Base-by-base conservation (phyloP, 1,140 invertebrate species). In the Centruroides sculpturatus region DNA sequence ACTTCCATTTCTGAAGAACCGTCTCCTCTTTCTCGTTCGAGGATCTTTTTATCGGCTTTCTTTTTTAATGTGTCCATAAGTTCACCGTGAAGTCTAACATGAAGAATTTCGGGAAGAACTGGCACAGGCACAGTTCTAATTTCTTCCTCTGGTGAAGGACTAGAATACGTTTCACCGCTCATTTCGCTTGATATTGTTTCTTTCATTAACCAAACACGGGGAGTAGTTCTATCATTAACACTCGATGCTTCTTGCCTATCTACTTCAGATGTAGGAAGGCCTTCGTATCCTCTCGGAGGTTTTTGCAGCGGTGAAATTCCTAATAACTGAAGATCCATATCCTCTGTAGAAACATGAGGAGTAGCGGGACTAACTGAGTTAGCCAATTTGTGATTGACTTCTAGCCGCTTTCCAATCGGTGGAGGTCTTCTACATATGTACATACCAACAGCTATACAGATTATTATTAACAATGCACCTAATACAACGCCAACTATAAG, bases 401-500 rank as follows among this genome's bases (percentile, higher is more conserved):
- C 64, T 6, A 58, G 48, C 3, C 64, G 53, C 41, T 62, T 65
- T 9, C 59, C 36, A 47, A 59, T 57, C 11, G n/a, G 49, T 12
- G 55, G 57, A 50, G 56, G 41, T 47, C 47, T 53, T 34, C 61
- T 57, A 36, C 60, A 65, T 8, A 62, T 52, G 36, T 50, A 65
- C 49, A 87, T 77, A 12, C 88, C 81, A 6, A 84, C 81, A 5
- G 87, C 70, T 5, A 89, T 74, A 49, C 89, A 83, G 47, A 89
- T 79, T 35, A 90, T 75, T 54, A 90, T 85, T 34, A 91, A 75
- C 2, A 86, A 36, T 11, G 60, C 60, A 10, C 64, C 64, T 47
- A 52, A 80, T 34, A 89, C 82, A 35, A 92, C 72, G 4, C 86
- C 87, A 1, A 86, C 86, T 59, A 85, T 87, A 48, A 92, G 77